These are phyloP conservation scores for Eulemur coronatus DNA, from an alignment of 2,797 vertebrate species.

Conservation along the genomic window DNA sequence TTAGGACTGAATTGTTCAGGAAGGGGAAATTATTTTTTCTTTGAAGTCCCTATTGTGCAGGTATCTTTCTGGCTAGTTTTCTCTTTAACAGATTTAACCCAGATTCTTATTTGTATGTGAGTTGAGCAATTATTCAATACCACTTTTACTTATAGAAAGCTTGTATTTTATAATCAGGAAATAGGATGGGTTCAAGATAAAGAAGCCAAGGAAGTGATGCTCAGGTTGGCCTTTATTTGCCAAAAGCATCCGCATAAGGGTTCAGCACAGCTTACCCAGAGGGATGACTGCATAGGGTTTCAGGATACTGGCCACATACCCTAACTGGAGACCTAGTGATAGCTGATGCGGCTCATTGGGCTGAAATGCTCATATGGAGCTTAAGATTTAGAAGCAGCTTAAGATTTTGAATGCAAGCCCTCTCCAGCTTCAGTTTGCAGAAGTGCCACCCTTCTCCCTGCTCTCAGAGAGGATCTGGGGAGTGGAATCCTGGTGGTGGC, in stretches of 20 bases:
- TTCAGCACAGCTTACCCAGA: background rate
- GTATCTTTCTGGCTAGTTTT: background rate
- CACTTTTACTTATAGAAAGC: background rate
- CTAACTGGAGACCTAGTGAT: background rate
- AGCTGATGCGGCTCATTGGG: background rate
- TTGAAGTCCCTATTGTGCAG: background rate
- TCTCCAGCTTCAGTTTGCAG: background rate
- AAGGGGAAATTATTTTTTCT: background rate
- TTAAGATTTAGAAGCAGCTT: background rate
- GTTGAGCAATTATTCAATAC: background rate
- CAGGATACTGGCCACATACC: background rate
- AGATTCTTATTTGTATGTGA: background rate
- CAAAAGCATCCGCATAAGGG: background rate
- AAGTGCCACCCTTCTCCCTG: background rate
- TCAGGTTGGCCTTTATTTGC: background rate
- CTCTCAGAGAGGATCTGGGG: background rate
- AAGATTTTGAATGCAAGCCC: background rate
- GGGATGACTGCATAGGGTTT: background rate
- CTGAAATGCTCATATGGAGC: background rate
- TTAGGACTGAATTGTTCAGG: background rate
- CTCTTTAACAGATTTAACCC: background rate
- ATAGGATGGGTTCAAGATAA: background rate
- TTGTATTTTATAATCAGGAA: background rate
- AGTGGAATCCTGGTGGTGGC: background rate
- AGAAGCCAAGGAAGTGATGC: background rate